Evolutionary conservation across 1,140 invertebrate genomes (phyloP).

Genomic region (Heterodera carotae): DNA sequence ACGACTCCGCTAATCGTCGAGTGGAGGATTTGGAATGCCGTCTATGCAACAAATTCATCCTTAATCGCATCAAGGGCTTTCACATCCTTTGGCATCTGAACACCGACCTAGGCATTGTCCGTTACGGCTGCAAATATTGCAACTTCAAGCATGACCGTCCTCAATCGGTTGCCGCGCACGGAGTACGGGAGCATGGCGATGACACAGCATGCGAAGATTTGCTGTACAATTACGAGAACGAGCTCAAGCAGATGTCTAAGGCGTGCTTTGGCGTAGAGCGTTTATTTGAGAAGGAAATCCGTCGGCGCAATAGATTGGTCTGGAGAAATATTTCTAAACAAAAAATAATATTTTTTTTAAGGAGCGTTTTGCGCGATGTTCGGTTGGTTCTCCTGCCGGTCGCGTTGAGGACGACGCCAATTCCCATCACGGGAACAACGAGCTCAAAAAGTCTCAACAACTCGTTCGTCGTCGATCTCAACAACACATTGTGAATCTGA

Average conservation of each 20-base stretch:
- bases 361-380: neutral
- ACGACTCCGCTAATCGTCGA: constrained; percentile 26
- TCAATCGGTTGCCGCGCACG: constrained; percentile 58
- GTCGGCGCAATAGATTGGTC: constrained; percentile 33
- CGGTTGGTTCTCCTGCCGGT: neutral
- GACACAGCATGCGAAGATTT: constrained; percentile 51
- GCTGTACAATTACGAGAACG: constrained; percentile 57
- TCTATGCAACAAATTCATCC: constrained; percentile 55
- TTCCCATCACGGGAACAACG: constrained; percentile 11
- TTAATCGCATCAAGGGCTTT: constrained; percentile 56
- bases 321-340: neutral
- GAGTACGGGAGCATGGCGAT: constrained; percentile 55
- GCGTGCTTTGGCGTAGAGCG: constrained; percentile 59
- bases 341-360: neutral
- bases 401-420: constrained; percentile 16
- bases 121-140: constrained; percentile 58
- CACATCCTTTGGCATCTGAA: constrained; percentile 61
- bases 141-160: constrained; percentile 59
- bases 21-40: constrained; percentile 55
- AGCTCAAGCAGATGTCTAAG: constrained; percentile 60
- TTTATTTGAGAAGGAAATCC: constrained; percentile 50
- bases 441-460: neutral
- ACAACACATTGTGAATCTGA: constrained; percentile 4
- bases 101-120: constrained; percentile 60
- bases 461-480: constrained; percentile 4